Evolutionary conservation across 2,888 invertebrate species (phyloP).

Genomic region (Cheilosia soror): DNA sequence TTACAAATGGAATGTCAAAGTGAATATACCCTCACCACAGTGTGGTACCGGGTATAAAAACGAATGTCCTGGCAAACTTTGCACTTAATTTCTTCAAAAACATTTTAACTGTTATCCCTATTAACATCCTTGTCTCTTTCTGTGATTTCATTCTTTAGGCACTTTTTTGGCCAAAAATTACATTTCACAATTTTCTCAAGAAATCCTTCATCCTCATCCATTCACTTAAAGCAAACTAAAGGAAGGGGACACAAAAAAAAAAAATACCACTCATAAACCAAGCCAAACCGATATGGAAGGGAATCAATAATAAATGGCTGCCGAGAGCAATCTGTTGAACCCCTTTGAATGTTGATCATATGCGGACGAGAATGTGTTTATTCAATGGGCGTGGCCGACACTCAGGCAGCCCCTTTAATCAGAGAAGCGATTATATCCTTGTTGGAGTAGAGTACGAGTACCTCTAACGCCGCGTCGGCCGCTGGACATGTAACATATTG

Average conservation of each 20-base stretch:
- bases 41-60: too few relatives aligned
- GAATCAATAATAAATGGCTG: conserved; percentile 57
- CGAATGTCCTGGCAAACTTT: neutral
- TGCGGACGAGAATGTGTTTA: conserved; percentile 52
- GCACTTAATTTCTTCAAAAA: neutral
- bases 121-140: neutral
- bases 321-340: conserved; percentile 55
- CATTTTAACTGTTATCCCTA: conserved; percentile 37
- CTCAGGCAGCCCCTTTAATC: conserved; percentile 50
- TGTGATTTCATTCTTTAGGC: neutral
- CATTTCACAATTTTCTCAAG: conserved; percentile 15
- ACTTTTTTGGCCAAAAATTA: neutral
- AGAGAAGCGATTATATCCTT: conserved; percentile 59
- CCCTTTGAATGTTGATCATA: conserved; percentile 52
- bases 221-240: neutral
- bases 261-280: conserved; percentile 29
- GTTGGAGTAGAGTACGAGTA: conserved; percentile 19
- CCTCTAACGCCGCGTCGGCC: conserved; percentile 11
- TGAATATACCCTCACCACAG: too few relatives aligned
- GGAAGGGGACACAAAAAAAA: neutral
- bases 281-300: conserved; percentile 16
- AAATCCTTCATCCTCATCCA: neutral
- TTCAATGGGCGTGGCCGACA: conserved; percentile 45
- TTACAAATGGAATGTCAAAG: too few relatives aligned
- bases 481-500: conserved; percentile 67